Evolutionary conservation across 2,888 invertebrate genomes (phyloP).

Genomic region (Protophormia terraenovae): DNA sequence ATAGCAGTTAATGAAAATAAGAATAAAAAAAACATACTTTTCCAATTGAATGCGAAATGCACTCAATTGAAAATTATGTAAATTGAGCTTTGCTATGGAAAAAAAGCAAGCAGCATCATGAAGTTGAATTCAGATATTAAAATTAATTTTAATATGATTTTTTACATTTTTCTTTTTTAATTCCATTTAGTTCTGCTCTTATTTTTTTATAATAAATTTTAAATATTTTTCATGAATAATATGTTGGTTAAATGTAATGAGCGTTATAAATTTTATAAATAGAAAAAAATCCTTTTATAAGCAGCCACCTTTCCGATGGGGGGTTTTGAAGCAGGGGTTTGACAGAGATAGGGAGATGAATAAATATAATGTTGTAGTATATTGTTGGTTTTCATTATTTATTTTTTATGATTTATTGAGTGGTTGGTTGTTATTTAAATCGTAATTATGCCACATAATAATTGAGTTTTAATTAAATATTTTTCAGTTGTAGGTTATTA

Average conservation of each 20-base stretch:
- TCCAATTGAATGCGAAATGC: conserved; percentile 67
- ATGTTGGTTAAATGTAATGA: conserved; percentile 40
- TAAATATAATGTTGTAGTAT: not conserved
- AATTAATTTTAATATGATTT: conserved; percentile 27
- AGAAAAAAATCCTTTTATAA: not conserved
- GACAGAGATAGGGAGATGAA: not conserved
- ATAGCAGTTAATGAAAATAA: conserved; percentile 44
- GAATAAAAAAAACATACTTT: conserved; percentile 49
- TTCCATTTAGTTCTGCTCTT: conserved; percentile 14
- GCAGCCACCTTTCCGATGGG: not conserved
- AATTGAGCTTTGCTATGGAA: conserved; percentile 56
- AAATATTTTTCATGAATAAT: not conserved
- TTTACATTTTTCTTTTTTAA: not conserved
- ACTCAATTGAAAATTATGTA: conserved; percentile 68
- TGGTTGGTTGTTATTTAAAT: conserved; percentile 13
- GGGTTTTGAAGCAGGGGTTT: not conserved
- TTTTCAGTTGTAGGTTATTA: not conserved
- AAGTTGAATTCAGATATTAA: conserved; percentile 27
- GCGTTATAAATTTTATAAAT: conserved; percentile 17
- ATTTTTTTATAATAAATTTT: not conserved
- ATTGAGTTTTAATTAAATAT: conserved; percentile 38
- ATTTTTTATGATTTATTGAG: not conserved
- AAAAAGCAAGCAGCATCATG: not conserved
- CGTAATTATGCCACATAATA: conserved; percentile 36
- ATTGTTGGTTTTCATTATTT: not conserved